Evolutionary conservation across 2,888 invertebrate genomes (phyloP).

Genomic region (Eilema griseolum): DNA sequence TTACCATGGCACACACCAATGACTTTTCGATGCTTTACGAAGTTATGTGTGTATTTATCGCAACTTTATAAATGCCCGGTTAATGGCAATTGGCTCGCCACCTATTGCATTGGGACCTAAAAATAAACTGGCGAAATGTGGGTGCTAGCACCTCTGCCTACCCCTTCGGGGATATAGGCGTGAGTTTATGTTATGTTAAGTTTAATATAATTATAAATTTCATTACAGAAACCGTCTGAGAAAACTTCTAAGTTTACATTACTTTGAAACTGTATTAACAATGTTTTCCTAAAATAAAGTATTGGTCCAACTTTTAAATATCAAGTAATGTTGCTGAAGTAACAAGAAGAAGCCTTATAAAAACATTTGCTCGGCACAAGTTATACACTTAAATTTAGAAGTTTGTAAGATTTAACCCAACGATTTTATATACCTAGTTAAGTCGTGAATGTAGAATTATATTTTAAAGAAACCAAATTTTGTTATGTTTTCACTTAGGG

Average conservation of each 20-base stretch:
- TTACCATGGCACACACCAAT: too few relatives aligned
- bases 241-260: neutral
- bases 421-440: neutral
- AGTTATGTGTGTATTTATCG: too few relatives aligned
- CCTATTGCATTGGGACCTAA: too few relatives aligned
- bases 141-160: too few relatives aligned
- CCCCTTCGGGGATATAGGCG: too few relatives aligned
- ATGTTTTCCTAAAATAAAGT: neutral
- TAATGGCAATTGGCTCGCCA: too few relatives aligned
- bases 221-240: neutral
- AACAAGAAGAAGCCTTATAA: constrained; percentile 26
- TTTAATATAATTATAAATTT: neutral
- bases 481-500: too few relatives aligned
- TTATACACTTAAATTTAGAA: neutral
- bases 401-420: constrained; percentile 9
- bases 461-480: neutral
- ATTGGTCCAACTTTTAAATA: constrained; percentile 21
- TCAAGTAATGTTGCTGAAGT: constrained; percentile 25
- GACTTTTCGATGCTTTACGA: too few relatives aligned
- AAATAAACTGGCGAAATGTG: too few relatives aligned
- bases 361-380: constrained; percentile 15
- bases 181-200: too few relatives aligned
- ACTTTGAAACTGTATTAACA: neutral
- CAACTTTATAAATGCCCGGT: too few relatives aligned
- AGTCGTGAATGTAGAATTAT: neutral